These are phyloP conservation scores for Otis tarda DNA, from an alignment of 2,113 vertebrate genomes.

Conservation along the genomic window DNA sequence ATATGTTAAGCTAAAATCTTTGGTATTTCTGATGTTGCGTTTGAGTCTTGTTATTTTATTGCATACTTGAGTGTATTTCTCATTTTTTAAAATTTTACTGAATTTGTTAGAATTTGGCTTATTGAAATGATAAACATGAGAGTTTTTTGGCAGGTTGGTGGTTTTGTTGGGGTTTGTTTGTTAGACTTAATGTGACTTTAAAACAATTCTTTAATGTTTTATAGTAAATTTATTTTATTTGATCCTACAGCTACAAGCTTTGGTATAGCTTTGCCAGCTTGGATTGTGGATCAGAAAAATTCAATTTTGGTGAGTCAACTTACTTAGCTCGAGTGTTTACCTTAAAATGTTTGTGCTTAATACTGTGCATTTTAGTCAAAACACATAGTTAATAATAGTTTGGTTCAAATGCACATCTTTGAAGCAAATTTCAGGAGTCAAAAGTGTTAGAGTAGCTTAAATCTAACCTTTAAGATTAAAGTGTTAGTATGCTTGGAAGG, in stretches of 20 bases:
- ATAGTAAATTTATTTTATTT: neutral
- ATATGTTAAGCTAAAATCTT: neutral
- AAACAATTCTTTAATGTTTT: neutral
- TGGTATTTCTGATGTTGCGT: neutral
- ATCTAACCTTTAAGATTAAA: neutral
- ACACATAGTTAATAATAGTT: neutral
- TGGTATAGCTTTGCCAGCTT: conserved; percentile 95
- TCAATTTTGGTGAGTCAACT: conserved; percentile 89
- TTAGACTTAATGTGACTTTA: neutral
- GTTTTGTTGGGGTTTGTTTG: neutral
- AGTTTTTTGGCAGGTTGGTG: neutral
- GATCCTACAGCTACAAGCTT: conserved; percentile 88
- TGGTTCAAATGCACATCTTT: neutral
- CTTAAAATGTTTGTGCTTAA: neutral
- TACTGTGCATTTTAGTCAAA: neutral
- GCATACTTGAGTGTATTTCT: neutral
- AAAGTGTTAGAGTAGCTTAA: neutral
- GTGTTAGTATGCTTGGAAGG: neutral
- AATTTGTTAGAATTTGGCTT: neutral
- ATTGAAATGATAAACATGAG: neutral
- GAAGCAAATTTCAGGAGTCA: neutral
- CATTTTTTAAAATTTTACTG: neutral
- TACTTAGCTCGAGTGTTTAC: neutral
- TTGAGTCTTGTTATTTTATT: neutral
- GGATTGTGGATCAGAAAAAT: conserved; percentile 99